Evolutionary conservation across 1,140 invertebrate species (phyloP).

Genomic region (Gonatopus flavifemur): DNA sequence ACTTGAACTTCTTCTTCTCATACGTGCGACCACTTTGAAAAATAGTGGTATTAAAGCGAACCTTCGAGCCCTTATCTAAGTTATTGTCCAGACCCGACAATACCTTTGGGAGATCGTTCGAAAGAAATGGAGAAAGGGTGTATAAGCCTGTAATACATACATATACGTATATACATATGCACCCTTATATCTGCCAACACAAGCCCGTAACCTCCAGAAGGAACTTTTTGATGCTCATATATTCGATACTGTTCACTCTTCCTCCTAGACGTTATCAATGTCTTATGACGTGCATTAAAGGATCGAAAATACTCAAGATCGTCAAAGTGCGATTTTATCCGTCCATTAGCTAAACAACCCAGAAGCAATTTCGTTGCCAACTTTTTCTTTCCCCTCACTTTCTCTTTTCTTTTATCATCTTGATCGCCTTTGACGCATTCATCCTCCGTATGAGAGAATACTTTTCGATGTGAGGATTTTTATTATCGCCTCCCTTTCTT

Average conservation of each 20-base stretch:
- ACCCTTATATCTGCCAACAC: too few relatives aligned
- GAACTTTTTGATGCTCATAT: too few relatives aligned
- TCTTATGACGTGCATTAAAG: constrained; percentile 50
- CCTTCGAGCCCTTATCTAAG: constrained; percentile 38
- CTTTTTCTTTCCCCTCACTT: not conserved
- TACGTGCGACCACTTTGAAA: constrained; percentile 20
- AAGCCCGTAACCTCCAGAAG: constrained; percentile 6
- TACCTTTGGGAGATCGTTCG: constrained; percentile 30
- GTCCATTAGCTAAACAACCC: constrained; percentile 47
- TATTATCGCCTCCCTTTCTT: too few relatives aligned
- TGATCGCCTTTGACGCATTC: too few relatives aligned
- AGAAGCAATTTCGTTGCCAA: constrained; percentile 35
- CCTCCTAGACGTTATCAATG: constrained; percentile 38
- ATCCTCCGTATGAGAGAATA: too few relatives aligned
- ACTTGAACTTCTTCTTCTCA: too few relatives aligned
- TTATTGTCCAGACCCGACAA: constrained; percentile 35
- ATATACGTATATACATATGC: not conserved
- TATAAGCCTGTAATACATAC: not conserved
- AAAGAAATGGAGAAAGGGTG: constrained; percentile 23
- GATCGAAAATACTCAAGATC: constrained; percentile 48
- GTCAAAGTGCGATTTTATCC: constrained; percentile 43
- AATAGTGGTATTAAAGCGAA: constrained; percentile 34
- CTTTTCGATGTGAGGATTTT: too few relatives aligned
- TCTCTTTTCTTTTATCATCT: too few relatives aligned
- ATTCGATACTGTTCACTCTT: not conserved